Percentiles rank a stretch among this genome's conserved stretches.
These are phyloP conservation scores for Athripsodes cinereus DNA, from an alignment of 2,888 invertebrate species.

Conservation along the genomic window DNA sequence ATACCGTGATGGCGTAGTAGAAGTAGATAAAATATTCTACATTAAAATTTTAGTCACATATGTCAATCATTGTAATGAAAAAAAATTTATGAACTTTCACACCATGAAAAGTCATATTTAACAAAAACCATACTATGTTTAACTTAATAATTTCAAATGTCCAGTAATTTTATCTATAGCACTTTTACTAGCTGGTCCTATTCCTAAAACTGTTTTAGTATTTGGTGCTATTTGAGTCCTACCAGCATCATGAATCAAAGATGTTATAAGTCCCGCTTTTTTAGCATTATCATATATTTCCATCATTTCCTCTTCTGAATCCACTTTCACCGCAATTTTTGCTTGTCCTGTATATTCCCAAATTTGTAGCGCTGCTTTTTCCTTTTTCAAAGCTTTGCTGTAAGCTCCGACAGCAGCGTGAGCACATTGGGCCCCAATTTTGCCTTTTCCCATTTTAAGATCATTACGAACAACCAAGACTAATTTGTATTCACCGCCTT, in stretches of 20 bases:
- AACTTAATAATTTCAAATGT: constrained; percentile 68
- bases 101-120: no score
- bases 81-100: no score
- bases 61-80: no score
- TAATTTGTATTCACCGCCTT: constrained; percentile 62
- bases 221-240: constrained; percentile 88
- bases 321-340: constrained; percentile 80
- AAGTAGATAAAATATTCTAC: no score
- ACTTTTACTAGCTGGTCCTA: constrained; percentile 83
- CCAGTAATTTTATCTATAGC: constrained; percentile 79
- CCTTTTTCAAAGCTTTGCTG: constrained; percentile 57
- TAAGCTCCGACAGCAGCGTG: constrained; percentile 90
- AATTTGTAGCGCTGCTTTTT: constrained; percentile 51
- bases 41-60: no score
- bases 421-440: constrained; percentile 90
- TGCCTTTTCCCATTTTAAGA: constrained; percentile 92
- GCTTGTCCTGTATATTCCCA: constrained; percentile 72
- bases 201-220: constrained; percentile 81
- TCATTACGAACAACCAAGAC: constrained; percentile 84
- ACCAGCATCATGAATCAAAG: constrained; percentile 84
- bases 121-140: not conserved
- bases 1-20: no score
- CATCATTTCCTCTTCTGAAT: constrained; percentile 67
- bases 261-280: constrained; percentile 61
- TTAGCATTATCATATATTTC: constrained; percentile 65